Evolutionary conservation across 2,888 invertebrate genomes (phyloP), one percentile per base, ranked within the genome.

Genomic region (Myathropa florea): DNA sequence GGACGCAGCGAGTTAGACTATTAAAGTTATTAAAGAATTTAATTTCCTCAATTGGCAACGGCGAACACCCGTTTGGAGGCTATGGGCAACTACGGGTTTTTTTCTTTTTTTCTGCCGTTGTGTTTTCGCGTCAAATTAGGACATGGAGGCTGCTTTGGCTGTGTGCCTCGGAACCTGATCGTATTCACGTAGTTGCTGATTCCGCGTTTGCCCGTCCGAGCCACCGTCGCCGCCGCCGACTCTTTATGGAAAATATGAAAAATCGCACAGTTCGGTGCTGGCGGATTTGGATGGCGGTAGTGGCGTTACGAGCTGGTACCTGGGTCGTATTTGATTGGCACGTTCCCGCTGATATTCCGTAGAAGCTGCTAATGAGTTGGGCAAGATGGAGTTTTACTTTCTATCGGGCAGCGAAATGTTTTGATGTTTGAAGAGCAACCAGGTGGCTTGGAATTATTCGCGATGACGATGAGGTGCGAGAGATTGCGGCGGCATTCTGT

Each of bases 1-100:
- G 85, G 85, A 82, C n/a, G 59, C 36, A 61, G 53, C 82, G 73
- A 82, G 77, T 85, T 53, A 82, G 77, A 78, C 85, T 78, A 70
- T 85, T 78, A 85, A 85, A 85, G 82, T 85, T 85, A 82, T 85
- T 85, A 81, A 85, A 85, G 81, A 77, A 77, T 85, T 85, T 82
- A 73, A 81, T 85, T 85, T 85, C 81, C 81, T 85, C 81, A 81
- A 81, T 85, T 85, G 85, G 85, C 72, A 72, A 72, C 30, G 72
- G 72, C 77, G 59, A 63, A 57, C 53, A 67, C 77, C 71, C 80
- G 61, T 80, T 81, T 85, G 46, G 60, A 55, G 81, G 67, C 71
- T 68, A 72, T 67, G 63, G 68, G 59, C 71, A 59, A 53, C 59
- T 64, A 72, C 76, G 60, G 57, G 85, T 81, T 73, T 85, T 71